A percentile compares a stretch with the other conserved stretches of the same genome.
phyloP scores from a whole-genome alignment of 2,113 vertebrate genomes.

The Jacana jacana region DNA sequence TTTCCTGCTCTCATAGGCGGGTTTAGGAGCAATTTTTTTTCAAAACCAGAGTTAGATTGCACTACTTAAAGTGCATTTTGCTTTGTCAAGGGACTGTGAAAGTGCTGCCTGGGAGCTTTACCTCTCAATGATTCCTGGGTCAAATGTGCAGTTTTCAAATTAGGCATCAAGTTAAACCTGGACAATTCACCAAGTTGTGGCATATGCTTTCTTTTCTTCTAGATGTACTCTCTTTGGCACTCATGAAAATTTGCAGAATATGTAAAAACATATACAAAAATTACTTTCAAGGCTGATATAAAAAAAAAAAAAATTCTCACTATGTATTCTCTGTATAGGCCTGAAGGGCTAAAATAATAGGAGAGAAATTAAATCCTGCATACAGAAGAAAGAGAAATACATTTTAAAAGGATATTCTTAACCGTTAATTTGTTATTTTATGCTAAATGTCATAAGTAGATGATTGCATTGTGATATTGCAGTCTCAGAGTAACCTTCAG shows the following conservation, averaged over 20 bases:
- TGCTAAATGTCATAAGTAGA: neutral
- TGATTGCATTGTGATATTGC: neutral
- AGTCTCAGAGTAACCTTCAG: neutral
- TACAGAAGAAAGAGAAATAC: neutral
- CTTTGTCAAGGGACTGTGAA: neutral
- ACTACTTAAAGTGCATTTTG: neutral
- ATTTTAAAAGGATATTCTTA: neutral
- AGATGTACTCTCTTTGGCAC: neutral
- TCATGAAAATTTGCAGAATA: neutral
- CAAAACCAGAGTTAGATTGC: neutral
- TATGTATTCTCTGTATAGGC: neutral
- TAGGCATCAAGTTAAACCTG: neutral
- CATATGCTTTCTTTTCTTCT: neutral
- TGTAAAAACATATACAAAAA: neutral
- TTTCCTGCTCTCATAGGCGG: neutral
- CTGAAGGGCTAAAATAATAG: neutral
- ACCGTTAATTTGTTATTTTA: neutral
- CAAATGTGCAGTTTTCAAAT: neutral
- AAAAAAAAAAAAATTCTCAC: neutral
- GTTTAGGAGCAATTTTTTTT: neutral
- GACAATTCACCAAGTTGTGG: neutral
- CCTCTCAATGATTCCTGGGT: neutral
- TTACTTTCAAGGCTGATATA: neutral
- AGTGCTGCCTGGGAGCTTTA: neutral
- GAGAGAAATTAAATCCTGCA: neutral